Conservation (phyloP, 2,113 vertebrate species). For the Mungos mungo region DNA sequence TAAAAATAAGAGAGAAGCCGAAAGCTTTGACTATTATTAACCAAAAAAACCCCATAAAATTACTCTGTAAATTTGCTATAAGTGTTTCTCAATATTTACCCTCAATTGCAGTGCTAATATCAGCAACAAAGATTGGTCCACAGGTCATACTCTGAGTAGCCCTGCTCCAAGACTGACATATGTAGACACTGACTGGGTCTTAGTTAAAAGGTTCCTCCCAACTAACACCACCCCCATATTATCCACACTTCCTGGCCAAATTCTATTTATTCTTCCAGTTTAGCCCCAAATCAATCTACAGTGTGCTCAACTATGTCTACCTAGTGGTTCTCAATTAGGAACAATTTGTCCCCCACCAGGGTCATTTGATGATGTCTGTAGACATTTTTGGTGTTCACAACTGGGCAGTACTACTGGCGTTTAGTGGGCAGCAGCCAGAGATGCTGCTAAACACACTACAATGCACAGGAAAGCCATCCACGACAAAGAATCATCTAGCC, state of each 20-base stretch:
- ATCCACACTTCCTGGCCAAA: not conserved
- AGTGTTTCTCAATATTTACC: not conserved
- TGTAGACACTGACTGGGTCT: not conserved
- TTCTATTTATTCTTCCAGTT: not conserved
- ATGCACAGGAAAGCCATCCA: not conserved
- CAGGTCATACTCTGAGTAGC: not conserved
- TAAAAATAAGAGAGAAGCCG: not conserved
- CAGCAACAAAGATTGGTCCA: not conserved
- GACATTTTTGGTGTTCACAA: not conserved
- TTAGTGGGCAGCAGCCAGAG: not conserved
- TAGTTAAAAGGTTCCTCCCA: not conserved
- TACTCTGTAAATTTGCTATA: not conserved
- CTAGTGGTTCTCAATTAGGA: not conserved
- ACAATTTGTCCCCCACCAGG: not conserved
- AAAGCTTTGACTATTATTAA: not conserved
- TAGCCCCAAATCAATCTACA: not conserved
- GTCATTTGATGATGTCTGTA: not conserved
- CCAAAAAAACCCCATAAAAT: not conserved
- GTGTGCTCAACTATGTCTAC: not conserved
- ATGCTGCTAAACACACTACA: not conserved
- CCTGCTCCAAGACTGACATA: not conserved
- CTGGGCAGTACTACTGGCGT: not conserved
- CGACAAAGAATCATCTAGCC: not conserved
- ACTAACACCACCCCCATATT: not conserved
- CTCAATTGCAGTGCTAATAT: not conserved